phyloP scores from a whole-genome alignment of 2,888 invertebrate genomes.

The Corbicula japonica region DNA sequence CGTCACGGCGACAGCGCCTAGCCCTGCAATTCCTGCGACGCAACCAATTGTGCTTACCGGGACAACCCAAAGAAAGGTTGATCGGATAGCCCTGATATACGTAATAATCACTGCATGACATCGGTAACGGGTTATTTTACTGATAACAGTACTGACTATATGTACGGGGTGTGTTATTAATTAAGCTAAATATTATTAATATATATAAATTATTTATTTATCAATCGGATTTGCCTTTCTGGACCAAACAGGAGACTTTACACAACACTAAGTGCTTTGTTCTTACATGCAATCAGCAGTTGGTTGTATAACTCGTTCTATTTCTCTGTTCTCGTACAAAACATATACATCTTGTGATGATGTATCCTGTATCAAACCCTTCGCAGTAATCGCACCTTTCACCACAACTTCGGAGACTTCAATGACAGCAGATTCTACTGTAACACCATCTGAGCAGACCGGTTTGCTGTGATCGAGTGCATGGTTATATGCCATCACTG shows the following conservation, averaged over 20 bases:
- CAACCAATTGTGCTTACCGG: too few relatives aligned
- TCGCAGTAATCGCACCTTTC: conserved; percentile 36
- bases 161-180: neutral
- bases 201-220: neutral
- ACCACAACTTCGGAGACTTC: conserved; percentile 54
- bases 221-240: neutral
- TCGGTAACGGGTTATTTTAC: neutral
- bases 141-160: neutral
- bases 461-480: conserved; percentile 62
- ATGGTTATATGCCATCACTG: conserved; percentile 72
- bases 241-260: too few relatives aligned
- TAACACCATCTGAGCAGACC: conserved; percentile 73
- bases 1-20: too few relatives aligned
- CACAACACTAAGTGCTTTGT: neutral
- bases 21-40: too few relatives aligned
- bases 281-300: conserved; percentile 44
- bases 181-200: neutral
- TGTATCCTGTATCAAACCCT: conserved; percentile 55
- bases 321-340: conserved; percentile 28
- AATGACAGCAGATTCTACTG: conserved; percentile 54
- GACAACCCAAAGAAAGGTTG: too few relatives aligned
- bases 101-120: too few relatives aligned
- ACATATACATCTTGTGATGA: conserved; percentile 32
- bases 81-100: too few relatives aligned
- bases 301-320: conserved; percentile 23